Conservation (phyloP, 2,888 invertebrate species). For the Gerris lacustris region DNA sequence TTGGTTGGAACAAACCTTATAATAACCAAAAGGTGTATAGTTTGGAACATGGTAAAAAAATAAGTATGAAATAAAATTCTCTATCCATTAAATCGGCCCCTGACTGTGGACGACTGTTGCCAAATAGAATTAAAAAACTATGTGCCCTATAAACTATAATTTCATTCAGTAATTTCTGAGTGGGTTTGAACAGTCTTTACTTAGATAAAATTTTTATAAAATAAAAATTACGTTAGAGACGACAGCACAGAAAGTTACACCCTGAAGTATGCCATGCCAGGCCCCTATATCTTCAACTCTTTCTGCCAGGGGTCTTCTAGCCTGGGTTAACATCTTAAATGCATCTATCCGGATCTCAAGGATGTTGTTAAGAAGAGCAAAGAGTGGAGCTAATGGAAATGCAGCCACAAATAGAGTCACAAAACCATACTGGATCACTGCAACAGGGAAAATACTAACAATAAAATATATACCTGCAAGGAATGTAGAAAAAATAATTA, state of each 20-base stretch:
- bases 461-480: neutral
- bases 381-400: conserved; percentile 89
- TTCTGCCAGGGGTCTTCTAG: conserved; percentile 75
- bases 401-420: conserved; percentile 95
- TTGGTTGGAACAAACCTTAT: too few relatives aligned
- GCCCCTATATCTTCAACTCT: conserved; percentile 86
- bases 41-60: too few relatives aligned
- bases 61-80: too few relatives aligned
- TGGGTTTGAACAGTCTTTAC: too few relatives aligned
- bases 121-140: too few relatives aligned
- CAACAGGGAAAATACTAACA: conserved; percentile 16
- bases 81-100: too few relatives aligned
- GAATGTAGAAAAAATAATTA: neutral
- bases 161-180: too few relatives aligned
- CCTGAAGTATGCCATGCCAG: conserved; percentile 81
- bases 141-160: too few relatives aligned
- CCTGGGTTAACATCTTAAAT: conserved; percentile 93
- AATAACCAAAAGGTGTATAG: too few relatives aligned
- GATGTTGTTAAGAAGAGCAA: conserved; percentile 88
- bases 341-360: conserved; percentile 91
- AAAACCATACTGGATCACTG: conserved; percentile 95
- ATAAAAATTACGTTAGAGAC: conserved; percentile 60
- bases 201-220: neutral
- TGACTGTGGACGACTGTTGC: too few relatives aligned
- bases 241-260: conserved; percentile 80